These are phyloP conservation scores for Ataeniobius toweri DNA, from an alignment of 2,797 vertebrate species.

Conservation along the genomic window DNA sequence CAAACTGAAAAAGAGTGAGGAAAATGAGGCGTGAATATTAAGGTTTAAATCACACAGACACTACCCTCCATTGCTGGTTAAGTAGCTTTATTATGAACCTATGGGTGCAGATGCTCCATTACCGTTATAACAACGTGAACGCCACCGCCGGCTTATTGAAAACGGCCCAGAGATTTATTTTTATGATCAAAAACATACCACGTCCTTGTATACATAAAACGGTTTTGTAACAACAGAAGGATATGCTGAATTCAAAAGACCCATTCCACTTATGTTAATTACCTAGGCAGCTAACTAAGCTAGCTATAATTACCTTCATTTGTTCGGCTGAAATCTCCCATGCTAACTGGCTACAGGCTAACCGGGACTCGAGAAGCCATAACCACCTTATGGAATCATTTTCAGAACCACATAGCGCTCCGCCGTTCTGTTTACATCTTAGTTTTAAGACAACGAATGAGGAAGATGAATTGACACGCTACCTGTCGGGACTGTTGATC, in stretches of 20 bases:
- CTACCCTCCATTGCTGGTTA: not conserved
- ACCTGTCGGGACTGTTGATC: constrained; percentile 82
- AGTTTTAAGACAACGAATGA: not conserved
- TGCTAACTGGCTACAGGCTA: constrained; percentile 66
- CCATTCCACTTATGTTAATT: constrained; percentile 1
- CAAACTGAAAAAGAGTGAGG: not conserved
- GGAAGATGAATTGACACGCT: constrained; percentile 7
- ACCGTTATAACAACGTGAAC: constrained; percentile 5
- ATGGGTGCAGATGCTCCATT: not conserved
- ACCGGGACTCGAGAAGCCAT: constrained; percentile 13
- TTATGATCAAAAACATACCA: not conserved
- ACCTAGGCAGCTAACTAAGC: constrained; percentile 17
- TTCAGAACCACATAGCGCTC: not conserved
- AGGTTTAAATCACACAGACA: not conserved
- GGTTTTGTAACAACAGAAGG: rapidly evolving
- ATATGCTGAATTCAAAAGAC: not conserved
- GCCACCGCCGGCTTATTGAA: constrained; percentile 34
- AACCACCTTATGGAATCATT: not conserved
- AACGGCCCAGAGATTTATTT: constrained; percentile 7
- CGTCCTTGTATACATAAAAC: rapidly evolving
- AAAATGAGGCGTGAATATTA: constrained; percentile 15
- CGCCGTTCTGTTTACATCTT: not conserved
- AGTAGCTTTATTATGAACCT: not conserved
- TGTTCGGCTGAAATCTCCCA: constrained; percentile 42
- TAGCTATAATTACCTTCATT: constrained; percentile 38